Conservation (phyloP, 2,113 vertebrate genomes). For the Prinia subflava region DNA sequence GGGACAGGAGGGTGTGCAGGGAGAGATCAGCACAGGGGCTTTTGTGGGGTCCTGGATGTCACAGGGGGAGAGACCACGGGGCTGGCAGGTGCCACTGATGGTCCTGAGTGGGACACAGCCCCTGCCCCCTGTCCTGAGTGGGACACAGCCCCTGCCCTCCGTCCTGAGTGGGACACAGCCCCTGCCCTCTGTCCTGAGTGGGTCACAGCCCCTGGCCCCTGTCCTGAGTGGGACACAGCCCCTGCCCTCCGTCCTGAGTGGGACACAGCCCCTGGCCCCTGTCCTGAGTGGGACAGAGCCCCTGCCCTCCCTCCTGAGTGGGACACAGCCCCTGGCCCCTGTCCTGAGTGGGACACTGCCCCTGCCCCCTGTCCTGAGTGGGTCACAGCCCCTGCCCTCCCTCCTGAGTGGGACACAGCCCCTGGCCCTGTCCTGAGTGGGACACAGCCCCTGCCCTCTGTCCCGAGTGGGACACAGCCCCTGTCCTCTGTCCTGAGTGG, state of each 20-base stretch:
- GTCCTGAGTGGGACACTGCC: not conserved
- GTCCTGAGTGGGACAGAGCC: not conserved
- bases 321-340: not conserved
- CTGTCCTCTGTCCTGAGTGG: too few species aligned
- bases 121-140: not conserved
- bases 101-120: fast-evolving
- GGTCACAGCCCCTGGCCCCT: not conserved
- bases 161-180: not conserved
- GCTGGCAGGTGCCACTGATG: fast-evolving
- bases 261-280: not conserved
- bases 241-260: too few species aligned
- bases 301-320: not conserved
- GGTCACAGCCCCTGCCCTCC: too few species aligned
- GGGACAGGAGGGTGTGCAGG: fast-evolving
- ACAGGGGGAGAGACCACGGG: fast-evolving
- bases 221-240: not conserved
- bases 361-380: too few species aligned
- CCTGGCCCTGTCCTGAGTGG: not conserved
- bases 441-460: not conserved
- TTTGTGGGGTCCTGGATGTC: not conserved
- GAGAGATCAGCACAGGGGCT: not conserved
- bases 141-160: not conserved
- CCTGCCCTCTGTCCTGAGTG: not conserved
- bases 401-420: not conserved
- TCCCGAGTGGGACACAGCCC: not conserved